Evolutionary conservation across 2,113 vertebrate species (phyloP).

Genomic region (Corvus hawaiiensis): DNA sequence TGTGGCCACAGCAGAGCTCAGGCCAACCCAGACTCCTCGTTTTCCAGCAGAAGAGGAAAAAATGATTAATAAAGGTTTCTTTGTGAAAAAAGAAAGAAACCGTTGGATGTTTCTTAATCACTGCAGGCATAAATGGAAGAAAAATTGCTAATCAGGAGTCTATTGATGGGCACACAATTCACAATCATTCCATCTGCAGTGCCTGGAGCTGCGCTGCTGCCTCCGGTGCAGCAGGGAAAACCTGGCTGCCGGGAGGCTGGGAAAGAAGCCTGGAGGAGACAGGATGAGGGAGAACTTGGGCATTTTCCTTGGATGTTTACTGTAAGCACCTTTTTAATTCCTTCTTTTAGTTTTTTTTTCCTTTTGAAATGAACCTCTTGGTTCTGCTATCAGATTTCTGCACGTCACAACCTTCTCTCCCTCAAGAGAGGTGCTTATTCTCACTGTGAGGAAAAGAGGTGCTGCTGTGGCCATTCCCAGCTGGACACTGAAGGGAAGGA

Average conservation of each 20-base stretch:
- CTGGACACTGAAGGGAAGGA: neutral
- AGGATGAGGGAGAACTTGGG: neutral
- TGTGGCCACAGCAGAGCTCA: neutral
- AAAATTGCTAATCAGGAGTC: constrained; percentile 2
- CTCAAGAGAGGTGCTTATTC: neutral
- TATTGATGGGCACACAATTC: constrained; percentile 15
- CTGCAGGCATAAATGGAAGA: neutral
- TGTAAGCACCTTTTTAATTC: neutral
- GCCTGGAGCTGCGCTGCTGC: neutral
- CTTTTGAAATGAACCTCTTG: neutral
- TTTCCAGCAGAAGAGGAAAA: neutral
- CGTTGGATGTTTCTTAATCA: neutral
- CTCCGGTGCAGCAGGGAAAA: neutral
- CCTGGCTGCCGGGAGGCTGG: neutral
- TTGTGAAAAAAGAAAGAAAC: neutral
- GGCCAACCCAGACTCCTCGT: too few relatives aligned
- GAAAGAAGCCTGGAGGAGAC: neutral
- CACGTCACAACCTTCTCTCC: neutral
- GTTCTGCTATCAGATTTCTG: neutral
- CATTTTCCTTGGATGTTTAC: neutral
- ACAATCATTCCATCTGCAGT: neutral
- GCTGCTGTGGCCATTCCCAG: neutral
- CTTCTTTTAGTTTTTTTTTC: neutral
- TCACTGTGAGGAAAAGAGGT: neutral
- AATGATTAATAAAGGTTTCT: neutral